Evolutionary conservation across 2,888 invertebrate genomes (phyloP), one percentile per base, ranked within the genome.

Genomic region (Unio delphinus): DNA sequence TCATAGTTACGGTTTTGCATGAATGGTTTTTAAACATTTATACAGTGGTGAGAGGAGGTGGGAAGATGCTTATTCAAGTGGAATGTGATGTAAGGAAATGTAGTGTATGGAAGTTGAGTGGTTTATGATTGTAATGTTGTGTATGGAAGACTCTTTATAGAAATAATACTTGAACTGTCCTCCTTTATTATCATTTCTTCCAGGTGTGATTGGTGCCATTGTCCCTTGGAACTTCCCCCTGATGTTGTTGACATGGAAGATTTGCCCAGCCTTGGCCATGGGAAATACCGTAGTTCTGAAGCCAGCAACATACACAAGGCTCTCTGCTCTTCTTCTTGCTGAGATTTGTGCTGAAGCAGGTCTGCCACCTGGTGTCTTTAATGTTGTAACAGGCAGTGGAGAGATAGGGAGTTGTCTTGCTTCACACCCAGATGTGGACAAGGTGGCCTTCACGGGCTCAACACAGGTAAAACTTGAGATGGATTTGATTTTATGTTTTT

Each of bases 221-320:
- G 90, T 91, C 4, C 90, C 91, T 3, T 90, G 91, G 86, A 89
- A 90, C 69, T 91, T 90, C 73, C 90, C 91, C 4, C 83, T 92
- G 64, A 89, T 91, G 84, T 78, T 90, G 65, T 85, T 92, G 71
- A 91, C 91, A 4, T 89, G 90, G 87, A 87, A 91, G 74, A 83
- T 92, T 20, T 91, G 90, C 63, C 91, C 92, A 55, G 91, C 91
- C 30, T 82, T 92, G 67, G 92, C 92, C 28, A 90, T 90, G 84
- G 92, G 92, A 28, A 91, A 91, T 82, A 89, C 90, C 56, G 89
- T 92, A 23, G 85, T 91, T 20, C 82, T 92, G n/a, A 90, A 91
- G 74, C 90, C 91, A 20, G 90, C 90, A 28, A 86, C 90, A 3
- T 87, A 89, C 78, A 89, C 91, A 4, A 84, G 90, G 28, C 86